Percentiles rank a stretch among this genome's conserved stretches.
These are phyloP conservation scores for Amitus sp. DNA, from an alignment of 2,888 invertebrate species.

Conservation along the genomic window DNA sequence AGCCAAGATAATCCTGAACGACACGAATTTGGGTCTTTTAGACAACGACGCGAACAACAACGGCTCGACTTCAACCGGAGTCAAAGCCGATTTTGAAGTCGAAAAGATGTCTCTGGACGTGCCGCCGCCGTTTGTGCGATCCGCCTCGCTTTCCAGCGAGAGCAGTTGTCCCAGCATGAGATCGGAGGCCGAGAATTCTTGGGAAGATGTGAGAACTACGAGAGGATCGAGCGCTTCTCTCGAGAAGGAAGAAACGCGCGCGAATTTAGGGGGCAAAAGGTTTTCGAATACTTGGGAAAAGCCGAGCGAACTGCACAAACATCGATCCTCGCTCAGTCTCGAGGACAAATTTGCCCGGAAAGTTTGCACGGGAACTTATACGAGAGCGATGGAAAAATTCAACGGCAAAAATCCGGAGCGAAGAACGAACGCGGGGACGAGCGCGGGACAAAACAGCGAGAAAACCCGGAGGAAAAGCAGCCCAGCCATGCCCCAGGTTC, in stretches of 20 bases:
- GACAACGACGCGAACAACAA: constrained; percentile 41
- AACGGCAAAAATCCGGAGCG: constrained; percentile 48
- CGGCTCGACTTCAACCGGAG: constrained; percentile 25
- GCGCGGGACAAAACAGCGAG: constrained; percentile 40
- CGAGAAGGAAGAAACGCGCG: constrained; percentile 49
- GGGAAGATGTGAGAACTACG: constrained; percentile 54
- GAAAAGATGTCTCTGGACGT: constrained; percentile 45
- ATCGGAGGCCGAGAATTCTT: constrained; percentile 54
- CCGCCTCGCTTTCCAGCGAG: constrained; percentile 56
- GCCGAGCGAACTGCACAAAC: constrained; percentile 16
- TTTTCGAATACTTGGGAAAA: constrained; percentile 30
- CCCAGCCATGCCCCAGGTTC: constrained; percentile 55
- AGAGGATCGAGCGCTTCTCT: constrained; percentile 39
- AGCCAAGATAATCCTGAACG: constrained; percentile 58
- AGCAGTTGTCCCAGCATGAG: constrained; percentile 57
- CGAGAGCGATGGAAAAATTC: constrained; percentile 65
- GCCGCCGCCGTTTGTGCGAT: constrained; percentile 51
- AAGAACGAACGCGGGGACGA: constrained; percentile 33
- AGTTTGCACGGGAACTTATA: constrained; percentile 66
- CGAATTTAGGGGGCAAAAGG: constrained; percentile 20
- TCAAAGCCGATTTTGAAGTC: constrained; percentile 24
- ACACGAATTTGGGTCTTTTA: constrained; percentile 30
- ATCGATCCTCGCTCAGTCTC: constrained; percentile 27
- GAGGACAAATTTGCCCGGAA: no score
- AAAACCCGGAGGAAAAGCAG: constrained; percentile 61